Evolutionary conservation across 2,888 invertebrate species (phyloP), one percentile per base, ranked within the genome.

Genomic region (Archips crataeganus): DNA sequence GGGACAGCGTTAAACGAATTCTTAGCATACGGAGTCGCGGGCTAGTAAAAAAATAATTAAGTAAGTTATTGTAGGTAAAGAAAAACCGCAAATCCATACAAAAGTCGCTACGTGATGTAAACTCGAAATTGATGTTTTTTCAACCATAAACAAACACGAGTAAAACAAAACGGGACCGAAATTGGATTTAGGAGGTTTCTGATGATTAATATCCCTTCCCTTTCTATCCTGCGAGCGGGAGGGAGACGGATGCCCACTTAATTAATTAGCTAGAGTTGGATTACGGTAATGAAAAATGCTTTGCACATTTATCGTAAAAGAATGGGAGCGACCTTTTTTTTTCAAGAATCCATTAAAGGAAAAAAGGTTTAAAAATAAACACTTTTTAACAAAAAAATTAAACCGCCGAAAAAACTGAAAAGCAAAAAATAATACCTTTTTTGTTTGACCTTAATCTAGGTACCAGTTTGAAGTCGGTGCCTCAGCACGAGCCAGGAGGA

Each of bases 201-300:
- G 47, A 3, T 36, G 57, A 64, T 64, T 71, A 64, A 71, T 49
- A 23, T 36, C 42, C 70, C 64, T 8, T 39, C 59, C 47, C 47
- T 8, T 64, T 71, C 64, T 59, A 2, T 10, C 57, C 70, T n/a
- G 47, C 10, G 36, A 32, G 47, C 23, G 36, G 39, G 59, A 70
- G 23, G 34, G 70, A 59, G 64, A 64, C 36, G 13, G 47, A 8
- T 60, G 47, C 54, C 64, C 15, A 10, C 36, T 15, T 64, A 71
- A 71, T 71, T 64, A 71, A 71, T 59, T 70, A 70, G 34, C 34
- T 15, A 10, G 49, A 57, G 63, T 63, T 54, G 34, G 63, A 70
- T 70, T 64, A 71, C 10, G 64, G 1, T 34, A 45, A 47, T 71
- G n/a, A 71, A 65, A 64, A 57, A 39, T 39, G 42, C 34, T 70